Evolutionary conservation across 2,797 vertebrate species (phyloP).

Genomic region (Triplophysa bombifrons): DNA sequence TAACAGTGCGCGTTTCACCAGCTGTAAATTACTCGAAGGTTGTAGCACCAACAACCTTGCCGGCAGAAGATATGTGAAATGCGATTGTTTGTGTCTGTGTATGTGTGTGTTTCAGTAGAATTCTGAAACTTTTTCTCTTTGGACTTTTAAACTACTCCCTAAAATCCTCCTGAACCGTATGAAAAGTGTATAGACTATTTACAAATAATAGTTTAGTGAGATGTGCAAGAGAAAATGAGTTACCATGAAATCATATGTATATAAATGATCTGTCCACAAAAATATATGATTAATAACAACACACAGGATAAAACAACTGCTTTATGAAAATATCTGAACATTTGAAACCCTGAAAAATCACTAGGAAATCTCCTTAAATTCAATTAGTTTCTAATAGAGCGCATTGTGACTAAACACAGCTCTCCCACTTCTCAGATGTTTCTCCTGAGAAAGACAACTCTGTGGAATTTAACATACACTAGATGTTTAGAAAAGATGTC

Average conservation of each 20-base stretch:
- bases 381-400: too few species aligned
- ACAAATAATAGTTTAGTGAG: not conserved
- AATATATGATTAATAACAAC: not conserved
- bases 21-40: constrained; percentile 83
- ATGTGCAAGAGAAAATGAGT: not conserved
- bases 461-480: too few species aligned
- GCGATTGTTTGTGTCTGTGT: constrained; percentile 21
- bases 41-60: constrained; percentile 68
- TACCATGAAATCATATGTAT: not conserved
- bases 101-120: constrained; percentile 8
- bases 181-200: not conserved
- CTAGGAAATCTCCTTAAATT: too few species aligned
- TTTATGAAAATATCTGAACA: not conserved
- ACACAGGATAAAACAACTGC: not conserved
- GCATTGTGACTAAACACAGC: too few species aligned
- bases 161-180: not conserved
- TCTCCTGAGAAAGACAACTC: too few species aligned
- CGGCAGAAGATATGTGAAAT: constrained; percentile 49
- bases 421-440: too few species aligned
- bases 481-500: too few species aligned
- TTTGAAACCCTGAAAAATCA: too few species aligned
- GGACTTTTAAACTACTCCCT: not conserved
- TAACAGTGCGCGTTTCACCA: constrained; percentile 74
- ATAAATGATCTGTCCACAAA: not conserved
- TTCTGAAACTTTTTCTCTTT: constrained; percentile 9